These are phyloP conservation scores for Aleadryas rufinucha DNA, from an alignment of 2,113 vertebrate species.

Conservation along the genomic window DNA sequence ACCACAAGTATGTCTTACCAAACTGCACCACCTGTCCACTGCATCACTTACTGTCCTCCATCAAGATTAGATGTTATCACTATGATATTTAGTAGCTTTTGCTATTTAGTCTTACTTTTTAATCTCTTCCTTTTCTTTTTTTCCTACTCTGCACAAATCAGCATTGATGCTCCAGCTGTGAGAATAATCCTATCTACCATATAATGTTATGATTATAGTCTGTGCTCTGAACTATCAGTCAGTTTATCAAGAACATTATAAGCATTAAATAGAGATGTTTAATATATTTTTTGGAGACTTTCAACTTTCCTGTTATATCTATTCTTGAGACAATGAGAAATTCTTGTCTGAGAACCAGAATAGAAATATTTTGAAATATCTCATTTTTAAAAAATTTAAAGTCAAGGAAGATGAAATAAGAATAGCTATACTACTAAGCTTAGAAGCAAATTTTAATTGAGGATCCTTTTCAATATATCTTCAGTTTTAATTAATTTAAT, in stretches of 20 bases:
- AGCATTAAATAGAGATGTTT: not conserved
- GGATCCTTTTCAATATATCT: not conserved
- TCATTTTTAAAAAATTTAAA: not conserved
- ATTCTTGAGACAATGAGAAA: not conserved
- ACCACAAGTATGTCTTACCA: not conserved
- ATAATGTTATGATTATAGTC: slow-evolving; percentile 1
- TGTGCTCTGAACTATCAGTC: slow-evolving; percentile 18
- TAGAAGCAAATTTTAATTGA: not conserved
- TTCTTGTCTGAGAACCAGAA: not conserved
- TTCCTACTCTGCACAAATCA: not conserved
- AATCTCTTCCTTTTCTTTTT: not conserved
- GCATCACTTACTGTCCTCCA: not conserved
- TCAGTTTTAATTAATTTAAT: not conserved
- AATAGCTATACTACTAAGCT: not conserved
- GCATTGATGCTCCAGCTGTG: not conserved
- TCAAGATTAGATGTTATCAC: not conserved
- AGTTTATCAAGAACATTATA: not conserved
- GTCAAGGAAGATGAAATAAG: not conserved
- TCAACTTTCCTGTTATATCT: not conserved
- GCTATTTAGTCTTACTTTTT: not conserved
- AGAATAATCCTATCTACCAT: not conserved
- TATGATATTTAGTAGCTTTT: not conserved
- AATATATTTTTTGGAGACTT: not conserved
- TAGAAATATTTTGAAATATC: not conserved
- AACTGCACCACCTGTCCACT: not conserved